Conservation (phyloP, 2,888 invertebrate genomes). For the Yponomeuta cagnagella region DNA sequence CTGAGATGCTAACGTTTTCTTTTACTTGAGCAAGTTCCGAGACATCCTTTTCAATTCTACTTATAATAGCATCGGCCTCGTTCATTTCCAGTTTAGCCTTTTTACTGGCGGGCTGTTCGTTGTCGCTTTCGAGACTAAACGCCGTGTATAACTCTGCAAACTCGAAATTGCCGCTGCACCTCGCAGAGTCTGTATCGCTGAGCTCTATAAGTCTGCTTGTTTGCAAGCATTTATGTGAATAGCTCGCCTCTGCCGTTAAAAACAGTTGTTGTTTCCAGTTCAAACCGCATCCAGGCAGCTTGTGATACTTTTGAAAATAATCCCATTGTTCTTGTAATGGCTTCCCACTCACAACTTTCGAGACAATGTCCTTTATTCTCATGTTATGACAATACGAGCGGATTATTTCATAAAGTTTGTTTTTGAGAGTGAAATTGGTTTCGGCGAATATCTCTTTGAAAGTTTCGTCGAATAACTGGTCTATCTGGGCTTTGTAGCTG, state of each 20-base stretch:
- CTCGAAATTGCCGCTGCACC: constrained; percentile 43
- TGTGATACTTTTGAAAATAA: constrained; percentile 22
- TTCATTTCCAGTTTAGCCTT: constrained; percentile 41
- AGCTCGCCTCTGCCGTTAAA: constrained; percentile 24
- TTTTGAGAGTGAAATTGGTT: constrained; percentile 29
- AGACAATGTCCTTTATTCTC: constrained; percentile 31
- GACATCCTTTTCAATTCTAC: constrained; percentile 43
- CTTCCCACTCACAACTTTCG: constrained; percentile 29
- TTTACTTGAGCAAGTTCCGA: constrained; percentile 36
- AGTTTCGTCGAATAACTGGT: constrained; percentile 28
- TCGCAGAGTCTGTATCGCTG: constrained; percentile 15
- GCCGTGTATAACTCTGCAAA: constrained; percentile 48
- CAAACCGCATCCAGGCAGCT: constrained; percentile 16
- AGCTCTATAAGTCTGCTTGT: constrained; percentile 19
- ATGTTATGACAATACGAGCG: constrained; percentile 25
- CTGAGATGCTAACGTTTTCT: constrained; percentile 35
- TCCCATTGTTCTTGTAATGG: constrained; percentile 31
- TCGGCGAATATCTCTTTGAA: constrained; percentile 34
- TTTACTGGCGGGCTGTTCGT: constrained; percentile 46
- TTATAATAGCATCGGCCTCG: constrained; percentile 38
- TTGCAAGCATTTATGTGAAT: constrained; percentile 41
- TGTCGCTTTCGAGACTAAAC: constrained; percentile 38
- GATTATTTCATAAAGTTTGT: constrained; percentile 30
- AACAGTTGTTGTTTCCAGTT: constrained; percentile 28
- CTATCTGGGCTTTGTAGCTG: constrained; percentile 23